A percentile compares a stretch with the other conserved stretches of the same genome.
phyloP scores from a whole-genome alignment of 2,797 vertebrate genomes.

The Periophthalmus magnuspinnatus region DNA sequence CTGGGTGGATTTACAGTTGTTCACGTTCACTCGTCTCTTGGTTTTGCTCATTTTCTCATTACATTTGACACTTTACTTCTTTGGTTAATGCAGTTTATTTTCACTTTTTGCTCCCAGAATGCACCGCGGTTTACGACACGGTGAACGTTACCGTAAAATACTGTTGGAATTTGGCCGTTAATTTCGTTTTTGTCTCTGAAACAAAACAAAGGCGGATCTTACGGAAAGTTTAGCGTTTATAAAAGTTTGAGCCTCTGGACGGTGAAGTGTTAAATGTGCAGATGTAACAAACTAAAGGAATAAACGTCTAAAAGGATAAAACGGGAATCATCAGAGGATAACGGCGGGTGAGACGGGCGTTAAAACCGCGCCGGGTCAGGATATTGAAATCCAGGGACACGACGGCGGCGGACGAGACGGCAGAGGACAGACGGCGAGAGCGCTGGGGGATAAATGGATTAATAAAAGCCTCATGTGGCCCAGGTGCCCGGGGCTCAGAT shows the following conservation, averaged over 20 bases:
- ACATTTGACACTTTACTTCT: too few species aligned
- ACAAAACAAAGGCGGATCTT: background rate
- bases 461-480: constrained; percentile 57
- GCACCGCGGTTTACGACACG: too few species aligned
- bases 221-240: background rate
- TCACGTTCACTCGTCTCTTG: too few species aligned
- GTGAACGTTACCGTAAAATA: too few species aligned
- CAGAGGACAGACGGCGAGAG: constrained; percentile 45
- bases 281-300: background rate
- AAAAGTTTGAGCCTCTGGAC: background rate
- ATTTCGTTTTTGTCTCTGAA: background rate
- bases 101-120: too few species aligned
- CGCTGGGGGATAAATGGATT: constrained; percentile 54
- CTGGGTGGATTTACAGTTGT: too few species aligned
- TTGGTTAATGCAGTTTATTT: too few species aligned
- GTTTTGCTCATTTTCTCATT: too few species aligned
- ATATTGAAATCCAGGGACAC: constrained; percentile 58
- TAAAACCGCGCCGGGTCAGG: constrained; percentile 36
- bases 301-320: background rate
- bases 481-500: constrained; percentile 3
- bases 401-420: constrained; percentile 45
- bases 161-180: too few species aligned
- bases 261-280: constrained; percentile 6
- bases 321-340: constrained; percentile 6
- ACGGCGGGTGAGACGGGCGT: constrained; percentile 24